Conservation (phyloP, 2,113 vertebrate species). For the Notechis scutatus region DNA sequence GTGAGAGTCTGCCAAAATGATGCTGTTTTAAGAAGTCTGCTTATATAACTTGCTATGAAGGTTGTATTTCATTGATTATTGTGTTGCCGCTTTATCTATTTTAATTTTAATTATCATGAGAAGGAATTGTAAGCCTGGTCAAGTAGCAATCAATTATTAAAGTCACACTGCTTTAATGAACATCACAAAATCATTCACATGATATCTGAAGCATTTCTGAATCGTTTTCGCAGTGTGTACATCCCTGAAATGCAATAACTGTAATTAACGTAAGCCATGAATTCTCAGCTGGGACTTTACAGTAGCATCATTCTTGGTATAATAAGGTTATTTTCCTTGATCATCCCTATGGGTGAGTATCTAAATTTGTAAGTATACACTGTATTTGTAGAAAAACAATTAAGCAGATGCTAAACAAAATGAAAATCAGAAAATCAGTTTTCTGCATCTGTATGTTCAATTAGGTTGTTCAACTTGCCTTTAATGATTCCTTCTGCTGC, state of each 20-base stretch:
- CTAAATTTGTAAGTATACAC: conserved; percentile 4
- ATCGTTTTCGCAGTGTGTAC: background rate
- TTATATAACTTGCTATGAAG: background rate
- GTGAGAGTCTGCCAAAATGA: background rate
- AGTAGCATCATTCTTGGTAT: background rate
- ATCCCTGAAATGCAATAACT: background rate
- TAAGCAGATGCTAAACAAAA: background rate
- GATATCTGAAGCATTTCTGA: background rate
- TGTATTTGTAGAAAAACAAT: background rate
- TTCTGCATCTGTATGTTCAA: background rate
- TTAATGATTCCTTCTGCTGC: background rate
- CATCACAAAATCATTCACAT: background rate
- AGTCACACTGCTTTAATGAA: background rate
- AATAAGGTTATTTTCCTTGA: background rate
- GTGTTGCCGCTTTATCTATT: background rate
- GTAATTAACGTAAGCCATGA: background rate
- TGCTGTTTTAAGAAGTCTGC: background rate
- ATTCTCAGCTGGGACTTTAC: background rate
- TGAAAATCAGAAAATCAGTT: background rate
- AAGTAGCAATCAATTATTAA: background rate
- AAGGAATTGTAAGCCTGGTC: background rate
- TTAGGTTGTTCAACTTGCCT: background rate
- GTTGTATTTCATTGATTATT: background rate
- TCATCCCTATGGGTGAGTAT: too few species aligned
- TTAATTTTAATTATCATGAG: background rate